phyloP scores from a whole-genome alignment of 2,797 vertebrate genomes.

The Leuciscus waleckii region DNA sequence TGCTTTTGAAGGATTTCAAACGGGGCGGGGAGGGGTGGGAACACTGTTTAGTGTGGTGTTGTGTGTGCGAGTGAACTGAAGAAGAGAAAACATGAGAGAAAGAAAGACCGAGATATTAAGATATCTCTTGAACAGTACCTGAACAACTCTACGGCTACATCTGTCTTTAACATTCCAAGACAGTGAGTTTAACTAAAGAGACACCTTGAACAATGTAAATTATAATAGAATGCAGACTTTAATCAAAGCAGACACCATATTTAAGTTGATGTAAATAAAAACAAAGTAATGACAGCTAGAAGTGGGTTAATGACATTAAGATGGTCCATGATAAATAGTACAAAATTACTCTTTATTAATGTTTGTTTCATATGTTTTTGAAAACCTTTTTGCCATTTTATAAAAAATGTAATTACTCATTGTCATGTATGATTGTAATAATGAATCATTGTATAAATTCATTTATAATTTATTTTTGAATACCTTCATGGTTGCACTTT shows the following conservation, averaged over 20 bases:
- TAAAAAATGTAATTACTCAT: background rate
- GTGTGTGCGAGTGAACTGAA: conserved; percentile 53
- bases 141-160: conserved; percentile 18
- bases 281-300: background rate
- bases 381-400: background rate
- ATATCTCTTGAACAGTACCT: conserved; percentile 30
- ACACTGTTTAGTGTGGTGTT: conserved; percentile 59
- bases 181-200: conserved; percentile 18
- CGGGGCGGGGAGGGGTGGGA: conserved; percentile 64
- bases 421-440: background rate
- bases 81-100: conserved; percentile 62
- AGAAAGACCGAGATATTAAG: background rate
- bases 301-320: background rate
- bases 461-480: background rate
- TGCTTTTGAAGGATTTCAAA: conserved; percentile 77
- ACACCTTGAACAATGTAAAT: background rate
- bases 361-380: background rate
- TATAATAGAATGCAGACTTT: background rate
- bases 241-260: background rate
- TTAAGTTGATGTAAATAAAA: background rate
- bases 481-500: no score
- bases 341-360: background rate
- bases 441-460: background rate
- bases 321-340: no score
- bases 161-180: conserved; percentile 19